Evolutionary conservation across 2,797 vertebrate genomes (phyloP).

Genomic region (Pelochelys cantorii): DNA sequence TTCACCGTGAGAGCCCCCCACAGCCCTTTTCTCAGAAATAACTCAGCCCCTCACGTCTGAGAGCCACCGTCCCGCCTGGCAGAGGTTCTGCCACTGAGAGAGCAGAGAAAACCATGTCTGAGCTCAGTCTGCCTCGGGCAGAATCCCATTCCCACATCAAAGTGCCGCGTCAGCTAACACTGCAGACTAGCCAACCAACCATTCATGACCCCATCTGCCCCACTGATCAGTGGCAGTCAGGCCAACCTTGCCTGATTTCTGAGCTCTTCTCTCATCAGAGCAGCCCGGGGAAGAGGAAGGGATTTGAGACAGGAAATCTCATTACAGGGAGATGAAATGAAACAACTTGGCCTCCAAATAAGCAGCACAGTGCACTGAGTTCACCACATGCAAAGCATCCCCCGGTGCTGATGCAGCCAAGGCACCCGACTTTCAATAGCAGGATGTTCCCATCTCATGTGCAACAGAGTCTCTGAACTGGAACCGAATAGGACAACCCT

Average conservation of each 20-base stretch:
- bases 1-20: neutral
- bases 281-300: neutral
- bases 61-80: constrained; percentile 50
- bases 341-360: neutral
- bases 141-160: constrained; percentile 38
- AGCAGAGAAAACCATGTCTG: constrained; percentile 55
- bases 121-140: neutral
- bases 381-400: neutral
- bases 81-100: neutral
- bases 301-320: constrained; percentile 7
- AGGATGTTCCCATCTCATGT: neutral
- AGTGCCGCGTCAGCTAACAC: constrained; percentile 19
- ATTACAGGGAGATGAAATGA: neutral
- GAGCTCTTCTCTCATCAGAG: constrained; percentile 3
- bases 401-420: neutral
- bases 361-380: accelerated
- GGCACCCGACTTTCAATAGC: neutral
- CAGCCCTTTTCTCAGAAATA: constrained; percentile 12
- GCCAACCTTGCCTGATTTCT: neutral
- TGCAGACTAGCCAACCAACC: neutral
- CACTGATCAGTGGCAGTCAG: constrained; percentile 21
- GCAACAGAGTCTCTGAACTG: neutral
- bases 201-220: neutral
- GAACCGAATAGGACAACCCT: neutral
- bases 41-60: constrained; percentile 2